Conservation (phyloP, 2,888 invertebrate species). For the Orthosia gothica region DNA sequence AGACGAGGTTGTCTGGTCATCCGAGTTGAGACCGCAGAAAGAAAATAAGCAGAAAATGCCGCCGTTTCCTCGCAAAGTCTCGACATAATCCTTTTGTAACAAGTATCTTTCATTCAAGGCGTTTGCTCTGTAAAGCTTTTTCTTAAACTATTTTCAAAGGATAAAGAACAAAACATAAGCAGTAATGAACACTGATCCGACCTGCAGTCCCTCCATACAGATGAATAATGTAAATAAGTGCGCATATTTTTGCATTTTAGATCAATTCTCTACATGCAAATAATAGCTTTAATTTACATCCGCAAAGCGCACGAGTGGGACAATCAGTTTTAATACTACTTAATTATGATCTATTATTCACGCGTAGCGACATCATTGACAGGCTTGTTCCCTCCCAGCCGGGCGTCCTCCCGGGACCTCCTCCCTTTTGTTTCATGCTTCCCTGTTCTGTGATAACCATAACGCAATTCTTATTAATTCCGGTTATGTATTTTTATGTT, state of each 20-base stretch:
- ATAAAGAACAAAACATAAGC: slow-evolving; percentile 11
- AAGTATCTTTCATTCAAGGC: slow-evolving; percentile 17
- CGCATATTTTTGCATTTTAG: slow-evolving; percentile 45
- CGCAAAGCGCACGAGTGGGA: slow-evolving; percentile 21
- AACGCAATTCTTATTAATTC: neutral
- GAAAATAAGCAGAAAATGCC: slow-evolving; percentile 11
- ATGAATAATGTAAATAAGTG: slow-evolving; percentile 40
- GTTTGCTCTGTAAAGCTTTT: neutral
- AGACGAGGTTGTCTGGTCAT: slow-evolving; percentile 20
- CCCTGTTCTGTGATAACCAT: slow-evolving; percentile 2
- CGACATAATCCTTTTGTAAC: slow-evolving; percentile 17
- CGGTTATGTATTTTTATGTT: neutral
- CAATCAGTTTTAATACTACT: slow-evolving; percentile 39
- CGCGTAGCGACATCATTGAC: slow-evolving; percentile 13
- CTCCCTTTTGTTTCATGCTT: slow-evolving; percentile 25
- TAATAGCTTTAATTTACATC: slow-evolving; percentile 51
- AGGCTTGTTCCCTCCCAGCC: neutral
- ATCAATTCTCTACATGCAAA: slow-evolving; percentile 41
- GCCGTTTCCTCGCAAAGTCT: neutral
- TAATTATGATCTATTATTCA: slow-evolving; percentile 29
- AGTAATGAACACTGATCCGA: slow-evolving; percentile 17
- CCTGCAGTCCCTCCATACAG: slow-evolving; percentile 5
- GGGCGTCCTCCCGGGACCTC: slow-evolving; percentile 13
- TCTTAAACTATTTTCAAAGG: neutral
- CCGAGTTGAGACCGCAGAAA: slow-evolving; percentile 5